Evolutionary conservation across 2,113 vertebrate species (phyloP).

Genomic region (Oncorhynchus kisutch): DNA sequence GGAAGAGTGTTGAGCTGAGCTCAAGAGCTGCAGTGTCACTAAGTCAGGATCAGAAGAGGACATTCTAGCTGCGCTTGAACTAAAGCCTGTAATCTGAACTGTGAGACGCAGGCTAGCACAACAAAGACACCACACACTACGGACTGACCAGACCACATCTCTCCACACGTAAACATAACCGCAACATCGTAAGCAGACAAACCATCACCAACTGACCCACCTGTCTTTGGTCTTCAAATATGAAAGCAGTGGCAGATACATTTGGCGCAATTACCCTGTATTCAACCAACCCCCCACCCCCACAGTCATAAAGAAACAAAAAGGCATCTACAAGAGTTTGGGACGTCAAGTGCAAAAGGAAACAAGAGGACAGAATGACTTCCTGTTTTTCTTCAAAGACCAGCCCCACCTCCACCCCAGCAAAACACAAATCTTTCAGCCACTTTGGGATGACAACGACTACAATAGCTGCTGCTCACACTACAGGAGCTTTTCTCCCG

Average conservation of each 20-base stretch:
- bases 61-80: slow-evolving; percentile 72
- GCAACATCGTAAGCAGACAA: neutral
- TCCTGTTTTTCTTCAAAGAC: slow-evolving; percentile 62
- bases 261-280: no score
- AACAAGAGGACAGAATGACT: slow-evolving; percentile 58
- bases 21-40: slow-evolving; percentile 37
- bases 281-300: neutral
- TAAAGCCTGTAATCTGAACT: slow-evolving; percentile 75
- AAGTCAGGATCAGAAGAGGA: slow-evolving; percentile 64
- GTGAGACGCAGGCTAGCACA: slow-evolving; percentile 55
- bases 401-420: slow-evolving; percentile 38
- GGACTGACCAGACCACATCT: neutral
- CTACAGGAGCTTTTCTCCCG: no score
- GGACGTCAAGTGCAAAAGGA: slow-evolving; percentile 54
- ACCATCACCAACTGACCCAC: neutral
- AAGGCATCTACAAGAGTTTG: slow-evolving; percentile 45
- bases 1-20: slow-evolving; percentile 16
- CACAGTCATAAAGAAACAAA: slow-evolving; percentile 49
- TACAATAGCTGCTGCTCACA: neutral
- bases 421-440: slow-evolving; percentile 22
- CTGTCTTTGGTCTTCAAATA: no score
- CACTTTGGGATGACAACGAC: neutral
- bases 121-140: slow-evolving; percentile 42
- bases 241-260: no score
- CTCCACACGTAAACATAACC: neutral